phyloP scores from a whole-genome alignment of 2,113 vertebrate species.

The Crotalus horridus region DNA sequence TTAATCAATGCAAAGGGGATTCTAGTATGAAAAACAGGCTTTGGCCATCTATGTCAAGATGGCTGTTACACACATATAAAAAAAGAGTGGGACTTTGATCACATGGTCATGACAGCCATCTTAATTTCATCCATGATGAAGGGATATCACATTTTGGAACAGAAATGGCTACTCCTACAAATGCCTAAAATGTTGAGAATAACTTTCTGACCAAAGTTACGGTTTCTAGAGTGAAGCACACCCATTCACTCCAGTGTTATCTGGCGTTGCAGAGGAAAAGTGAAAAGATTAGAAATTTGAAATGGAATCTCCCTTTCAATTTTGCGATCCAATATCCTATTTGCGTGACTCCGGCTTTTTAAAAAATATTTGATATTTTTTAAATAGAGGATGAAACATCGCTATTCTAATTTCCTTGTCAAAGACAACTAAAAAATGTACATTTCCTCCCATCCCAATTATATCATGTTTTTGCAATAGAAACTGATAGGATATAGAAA shows the following conservation, averaged over 20 bases:
- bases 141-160: neutral
- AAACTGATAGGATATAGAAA: neutral
- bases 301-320: neutral
- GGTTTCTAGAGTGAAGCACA: neutral
- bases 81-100: neutral
- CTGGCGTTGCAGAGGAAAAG: conserved; percentile 26
- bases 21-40: neutral
- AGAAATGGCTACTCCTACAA: neutral
- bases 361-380: neutral
- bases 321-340: neutral
- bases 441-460: neutral
- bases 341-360: neutral
- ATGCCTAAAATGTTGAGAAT: neutral
- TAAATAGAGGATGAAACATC: neutral
- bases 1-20: neutral
- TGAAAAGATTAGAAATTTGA: neutral
- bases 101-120: neutral
- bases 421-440: neutral
- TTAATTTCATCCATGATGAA: neutral
- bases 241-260: neutral
- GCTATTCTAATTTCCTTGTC: neutral
- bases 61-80: neutral
- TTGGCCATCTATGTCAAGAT: neutral
- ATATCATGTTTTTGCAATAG: neutral
- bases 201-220: neutral